Evolutionary conservation across 2,113 vertebrate genomes (phyloP).

Genomic region (Sigmodon hispidus): DNA sequence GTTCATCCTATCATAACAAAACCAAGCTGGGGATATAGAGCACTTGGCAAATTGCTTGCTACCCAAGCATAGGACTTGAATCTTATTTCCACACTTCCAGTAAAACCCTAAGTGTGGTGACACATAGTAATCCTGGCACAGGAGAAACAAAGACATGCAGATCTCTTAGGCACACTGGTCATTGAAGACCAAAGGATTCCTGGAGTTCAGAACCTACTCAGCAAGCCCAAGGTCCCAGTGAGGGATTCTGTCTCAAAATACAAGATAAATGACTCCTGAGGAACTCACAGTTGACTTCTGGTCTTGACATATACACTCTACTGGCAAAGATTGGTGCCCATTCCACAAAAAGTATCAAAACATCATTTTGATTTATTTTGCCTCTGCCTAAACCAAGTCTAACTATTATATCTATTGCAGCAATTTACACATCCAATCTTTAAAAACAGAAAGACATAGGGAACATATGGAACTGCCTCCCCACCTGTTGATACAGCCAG

Average conservation of each 20-base stretch:
- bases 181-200: not conserved
- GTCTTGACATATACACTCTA: not conserved
- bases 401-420: not conserved
- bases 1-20: not conserved
- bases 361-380: not conserved
- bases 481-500: not conserved
- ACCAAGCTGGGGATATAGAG: not conserved
- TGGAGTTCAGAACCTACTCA: not conserved
- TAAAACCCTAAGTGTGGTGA: not conserved
- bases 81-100: not conserved
- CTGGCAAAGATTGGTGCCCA: not conserved
- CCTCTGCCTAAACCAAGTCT: not conserved
- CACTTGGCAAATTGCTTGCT: not conserved
- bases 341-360: not conserved
- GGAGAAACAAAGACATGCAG: not conserved
- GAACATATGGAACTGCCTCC: constrained; percentile 11
- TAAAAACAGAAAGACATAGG: not conserved
- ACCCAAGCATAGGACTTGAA: no score
- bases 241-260: not conserved
- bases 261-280: not conserved
- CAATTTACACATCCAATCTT: not conserved
- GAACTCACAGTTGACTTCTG: no score
- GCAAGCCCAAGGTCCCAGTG: not conserved
- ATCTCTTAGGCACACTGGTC: not conserved
- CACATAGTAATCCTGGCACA: not conserved